phyloP scores from a whole-genome alignment of 1,140 invertebrate species.

The Drosophila virilis region DNA sequence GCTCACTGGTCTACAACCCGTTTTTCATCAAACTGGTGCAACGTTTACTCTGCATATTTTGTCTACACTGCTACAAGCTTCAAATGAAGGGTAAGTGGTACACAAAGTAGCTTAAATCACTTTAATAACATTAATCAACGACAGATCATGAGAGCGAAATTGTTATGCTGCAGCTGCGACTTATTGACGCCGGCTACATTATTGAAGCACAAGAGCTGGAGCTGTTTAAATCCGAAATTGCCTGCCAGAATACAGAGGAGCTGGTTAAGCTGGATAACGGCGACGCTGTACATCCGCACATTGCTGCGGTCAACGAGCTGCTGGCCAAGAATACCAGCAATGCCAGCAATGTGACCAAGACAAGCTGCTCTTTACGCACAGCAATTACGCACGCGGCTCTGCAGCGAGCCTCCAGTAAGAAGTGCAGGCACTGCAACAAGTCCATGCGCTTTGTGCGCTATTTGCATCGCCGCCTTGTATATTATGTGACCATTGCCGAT shows the following conservation, averaged over 20 bases:
- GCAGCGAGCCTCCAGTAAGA: slow-evolving; percentile 85
- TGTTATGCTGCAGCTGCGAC: slow-evolving; percentile 89
- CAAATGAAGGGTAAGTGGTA: slow-evolving; percentile 87
- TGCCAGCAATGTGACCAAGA: slow-evolving; percentile 84
- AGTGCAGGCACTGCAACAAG: slow-evolving; percentile 88
- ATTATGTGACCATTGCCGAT: slow-evolving; percentile 84
- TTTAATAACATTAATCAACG: neutral
- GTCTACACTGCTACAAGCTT: slow-evolving; percentile 89
- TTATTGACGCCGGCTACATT: slow-evolving; percentile 91
- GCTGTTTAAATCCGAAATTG: slow-evolving; percentile 85
- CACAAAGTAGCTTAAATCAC: rapidly evolving
- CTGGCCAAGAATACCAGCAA: slow-evolving; percentile 61
- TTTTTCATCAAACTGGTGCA: slow-evolving; percentile 92
- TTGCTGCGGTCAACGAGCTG: slow-evolving; percentile 64
- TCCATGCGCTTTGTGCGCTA: slow-evolving; percentile 87
- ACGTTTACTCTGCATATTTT: slow-evolving; percentile 88
- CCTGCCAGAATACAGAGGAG: slow-evolving; percentile 65
- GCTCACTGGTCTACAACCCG: slow-evolving; percentile 96
- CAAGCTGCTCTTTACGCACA: slow-evolving; percentile 87
- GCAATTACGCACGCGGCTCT: slow-evolving; percentile 86
- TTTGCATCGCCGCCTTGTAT: slow-evolving; percentile 87
- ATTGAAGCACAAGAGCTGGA: slow-evolving; percentile 89
- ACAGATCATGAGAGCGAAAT: slow-evolving; percentile 87
- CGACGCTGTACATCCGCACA: slow-evolving; percentile 70
- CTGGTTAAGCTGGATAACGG: slow-evolving; percentile 66